Percentiles rank a stretch among this genome's conserved stretches.
Conservation (phyloP, 2,888 invertebrate genomes). For the Zelleria hepariella region DNA sequence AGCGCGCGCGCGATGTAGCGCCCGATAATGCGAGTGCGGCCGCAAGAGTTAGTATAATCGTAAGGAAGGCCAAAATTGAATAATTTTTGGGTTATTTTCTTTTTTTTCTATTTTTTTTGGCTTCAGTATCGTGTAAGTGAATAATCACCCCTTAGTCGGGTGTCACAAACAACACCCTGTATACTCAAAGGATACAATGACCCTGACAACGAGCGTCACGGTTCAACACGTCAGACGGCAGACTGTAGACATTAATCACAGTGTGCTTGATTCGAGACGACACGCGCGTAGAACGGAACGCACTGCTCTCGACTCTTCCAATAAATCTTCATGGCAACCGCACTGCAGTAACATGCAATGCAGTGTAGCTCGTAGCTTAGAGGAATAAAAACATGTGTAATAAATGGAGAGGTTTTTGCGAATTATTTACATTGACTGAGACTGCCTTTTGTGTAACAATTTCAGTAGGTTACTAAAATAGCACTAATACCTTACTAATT, state of each 20-base stretch:
- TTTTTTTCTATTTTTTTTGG: too few species aligned
- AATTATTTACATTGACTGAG: constrained; percentile 22
- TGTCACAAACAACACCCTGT: background rate
- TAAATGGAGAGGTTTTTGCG: constrained; percentile 23
- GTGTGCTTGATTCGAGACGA: constrained; percentile 40
- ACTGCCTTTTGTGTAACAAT: too few species aligned
- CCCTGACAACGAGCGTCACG: background rate
- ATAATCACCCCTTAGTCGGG: too few species aligned
- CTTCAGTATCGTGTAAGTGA: too few species aligned
- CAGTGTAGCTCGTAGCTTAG: too few species aligned
- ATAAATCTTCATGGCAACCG: constrained; percentile 57
- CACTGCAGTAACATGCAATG: constrained; percentile 36
- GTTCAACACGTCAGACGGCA: background rate
- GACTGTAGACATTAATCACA: constrained; percentile 26
- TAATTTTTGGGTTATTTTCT: too few species aligned
- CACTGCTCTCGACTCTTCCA: constrained; percentile 23
- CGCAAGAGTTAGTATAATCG: too few species aligned
- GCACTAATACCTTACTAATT: too few species aligned
- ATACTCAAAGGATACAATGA: background rate
- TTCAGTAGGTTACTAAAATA: too few species aligned
- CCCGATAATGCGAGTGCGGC: too few species aligned
- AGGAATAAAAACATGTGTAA: constrained; percentile 58
- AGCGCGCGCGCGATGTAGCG: too few species aligned
- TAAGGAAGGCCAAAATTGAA: too few species aligned
- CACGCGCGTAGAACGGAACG: constrained; percentile 28